A percentile compares a stretch with the other conserved stretches of the same genome.
phyloP scores from a whole-genome alignment of 2,113 vertebrate species.

The Cryptomyrus ogoouensis region DNA sequence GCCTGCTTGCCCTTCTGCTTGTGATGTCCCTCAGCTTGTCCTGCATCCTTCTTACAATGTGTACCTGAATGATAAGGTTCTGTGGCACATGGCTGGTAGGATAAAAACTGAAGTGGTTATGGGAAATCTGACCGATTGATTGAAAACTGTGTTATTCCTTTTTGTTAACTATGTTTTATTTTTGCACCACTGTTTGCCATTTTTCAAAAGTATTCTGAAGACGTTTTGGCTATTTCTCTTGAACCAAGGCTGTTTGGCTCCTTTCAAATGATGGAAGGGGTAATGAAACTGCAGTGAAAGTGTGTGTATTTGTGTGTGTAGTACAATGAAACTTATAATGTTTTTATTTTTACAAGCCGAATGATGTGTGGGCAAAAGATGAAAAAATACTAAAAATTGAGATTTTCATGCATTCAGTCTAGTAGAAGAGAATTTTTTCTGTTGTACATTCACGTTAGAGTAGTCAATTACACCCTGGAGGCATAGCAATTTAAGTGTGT shows the following conservation, averaged over 20 bases:
- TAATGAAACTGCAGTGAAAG: background rate
- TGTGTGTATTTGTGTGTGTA: background rate
- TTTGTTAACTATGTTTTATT: background rate
- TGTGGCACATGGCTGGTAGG: background rate
- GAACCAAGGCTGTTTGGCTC: slow-evolving; percentile 15
- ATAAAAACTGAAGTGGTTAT: background rate
- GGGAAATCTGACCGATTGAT: background rate
- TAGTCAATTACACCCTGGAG: slow-evolving; percentile 16
- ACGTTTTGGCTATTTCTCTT: slow-evolving; percentile 25
- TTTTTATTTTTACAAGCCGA: background rate
- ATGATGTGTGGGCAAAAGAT: background rate
- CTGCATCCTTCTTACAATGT: background rate
- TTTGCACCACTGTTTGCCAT: background rate
- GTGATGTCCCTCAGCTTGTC: background rate
- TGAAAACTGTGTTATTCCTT: background rate
- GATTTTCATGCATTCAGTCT: background rate
- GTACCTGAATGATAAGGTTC: background rate
- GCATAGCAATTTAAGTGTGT: slow-evolving; percentile 4
- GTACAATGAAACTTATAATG: background rate
- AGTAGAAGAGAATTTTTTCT: background rate
- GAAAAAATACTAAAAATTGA: background rate
- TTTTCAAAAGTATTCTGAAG: slow-evolving; percentile 17
- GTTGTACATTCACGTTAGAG: slow-evolving; percentile 1
- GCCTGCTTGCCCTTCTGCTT: background rate
- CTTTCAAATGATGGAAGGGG: slow-evolving; percentile 13